These are phyloP conservation scores for Paraescarpia echinospica DNA, from an alignment of 1,140 invertebrate genomes.

Conservation along the genomic window DNA sequence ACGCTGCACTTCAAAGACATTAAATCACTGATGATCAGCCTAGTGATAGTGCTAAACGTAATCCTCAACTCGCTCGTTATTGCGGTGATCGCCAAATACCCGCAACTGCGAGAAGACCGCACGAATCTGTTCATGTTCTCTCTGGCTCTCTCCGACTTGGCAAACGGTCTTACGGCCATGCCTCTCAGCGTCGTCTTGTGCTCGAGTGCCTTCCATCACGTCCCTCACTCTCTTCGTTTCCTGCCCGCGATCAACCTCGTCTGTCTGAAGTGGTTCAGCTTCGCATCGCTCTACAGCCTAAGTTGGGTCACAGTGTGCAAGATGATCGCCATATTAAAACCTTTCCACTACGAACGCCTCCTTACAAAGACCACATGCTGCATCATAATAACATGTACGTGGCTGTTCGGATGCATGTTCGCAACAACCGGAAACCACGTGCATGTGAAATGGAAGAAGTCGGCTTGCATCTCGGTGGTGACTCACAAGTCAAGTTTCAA, in stretches of 20 bases:
- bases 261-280: neutral
- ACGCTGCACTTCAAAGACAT: neutral
- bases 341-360: neutral
- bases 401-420: neutral
- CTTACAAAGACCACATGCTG: neutral
- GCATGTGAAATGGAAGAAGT: neutral
- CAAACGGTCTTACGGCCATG: neutral
- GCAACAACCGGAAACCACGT: neutral
- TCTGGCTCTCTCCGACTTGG: neutral
- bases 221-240: neutral
- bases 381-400: neutral
- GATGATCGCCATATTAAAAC: neutral
- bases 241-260: neutral
- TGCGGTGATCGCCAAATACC: neutral
- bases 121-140: neutral
- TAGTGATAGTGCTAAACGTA: neutral
- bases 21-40: neutral
- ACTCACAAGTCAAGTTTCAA: neutral
- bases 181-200: neutral
- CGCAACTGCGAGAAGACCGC: neutral
- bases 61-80: neutral
- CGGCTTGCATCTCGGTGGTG: neutral
- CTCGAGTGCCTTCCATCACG: neutral
- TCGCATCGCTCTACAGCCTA: neutral
- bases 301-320: neutral